A percentile compares a stretch with the other conserved stretches of the same genome.
Evolutionary conservation across 2,888 invertebrate species (phyloP).

Genomic region (Cosmorhoe ocellata): DNA sequence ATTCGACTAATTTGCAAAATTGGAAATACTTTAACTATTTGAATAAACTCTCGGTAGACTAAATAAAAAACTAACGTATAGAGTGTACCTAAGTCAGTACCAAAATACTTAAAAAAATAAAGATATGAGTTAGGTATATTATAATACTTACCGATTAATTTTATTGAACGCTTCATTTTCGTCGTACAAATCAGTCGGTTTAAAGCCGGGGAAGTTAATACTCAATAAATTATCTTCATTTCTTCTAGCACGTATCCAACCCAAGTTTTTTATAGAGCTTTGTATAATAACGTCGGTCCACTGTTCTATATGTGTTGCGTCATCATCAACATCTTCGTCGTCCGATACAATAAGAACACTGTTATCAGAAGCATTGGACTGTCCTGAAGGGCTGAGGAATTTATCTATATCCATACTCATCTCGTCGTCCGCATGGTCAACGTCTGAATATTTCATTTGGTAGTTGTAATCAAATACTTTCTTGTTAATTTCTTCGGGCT

Average conservation of each 20-base stretch:
- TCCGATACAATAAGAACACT: conserved; percentile 49
- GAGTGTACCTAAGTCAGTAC: no score
- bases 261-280: conserved; percentile 52
- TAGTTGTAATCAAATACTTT: conserved; percentile 31
- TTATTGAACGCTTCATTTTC: conserved; percentile 56
- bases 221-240: conserved; percentile 48
- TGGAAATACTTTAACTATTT: no score
- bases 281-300: conserved; percentile 58
- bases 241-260: conserved; percentile 56
- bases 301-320: conserved; percentile 7
- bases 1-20: no score
- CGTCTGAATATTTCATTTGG: background rate
- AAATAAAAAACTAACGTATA: no score
- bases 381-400: conserved; percentile 42
- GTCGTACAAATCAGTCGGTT: conserved; percentile 55
- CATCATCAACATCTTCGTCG: conserved; percentile 30
- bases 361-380: conserved; percentile 36
- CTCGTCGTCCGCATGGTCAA: background rate
- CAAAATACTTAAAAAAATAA: background rate
- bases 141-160: conserved; percentile 65
- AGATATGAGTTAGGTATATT: background rate
- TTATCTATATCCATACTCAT: conserved; percentile 51
- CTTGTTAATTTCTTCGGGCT: conserved; percentile 74
- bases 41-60: no score
- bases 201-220: conserved; percentile 67